These are phyloP conservation scores for Synodontis membranacea DNA, from an alignment of 2,113 vertebrate species.

Conservation along the genomic window DNA sequence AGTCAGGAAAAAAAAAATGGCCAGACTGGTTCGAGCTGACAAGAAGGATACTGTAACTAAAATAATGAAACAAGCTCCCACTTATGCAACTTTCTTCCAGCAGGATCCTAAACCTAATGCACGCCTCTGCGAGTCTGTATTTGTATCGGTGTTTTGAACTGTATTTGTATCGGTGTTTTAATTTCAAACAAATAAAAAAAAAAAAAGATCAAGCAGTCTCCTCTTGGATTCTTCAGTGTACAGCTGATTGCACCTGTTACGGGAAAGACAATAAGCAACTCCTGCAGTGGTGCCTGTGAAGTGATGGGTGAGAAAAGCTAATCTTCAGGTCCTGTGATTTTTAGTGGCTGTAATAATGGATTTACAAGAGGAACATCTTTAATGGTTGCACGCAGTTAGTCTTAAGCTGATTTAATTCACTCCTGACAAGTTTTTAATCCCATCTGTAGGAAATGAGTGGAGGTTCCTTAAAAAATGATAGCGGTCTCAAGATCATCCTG, in stretches of 20 bases:
- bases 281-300: neutral
- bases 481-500: neutral
- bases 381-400: neutral
- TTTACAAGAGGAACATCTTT: neutral
- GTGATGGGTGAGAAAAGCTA: neutral
- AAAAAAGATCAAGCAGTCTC: neutral
- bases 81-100: neutral
- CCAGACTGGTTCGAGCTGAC: neutral
- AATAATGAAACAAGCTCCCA: neutral
- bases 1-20: neutral
- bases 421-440: neutral
- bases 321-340: neutral
- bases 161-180: neutral
- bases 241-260: neutral
- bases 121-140: neutral
- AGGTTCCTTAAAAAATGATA: conserved; percentile 4
- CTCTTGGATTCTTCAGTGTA: neutral
- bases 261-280: neutral
- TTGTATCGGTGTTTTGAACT: neutral
- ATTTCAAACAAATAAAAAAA: too few species aligned
- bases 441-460: neutral
- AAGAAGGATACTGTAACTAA: neutral
- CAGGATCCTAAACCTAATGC: neutral
- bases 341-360: neutral
- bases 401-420: neutral